Evolutionary conservation across 1,140 invertebrate genomes (phyloP).

Genomic region (Drosophila bocki): DNA sequence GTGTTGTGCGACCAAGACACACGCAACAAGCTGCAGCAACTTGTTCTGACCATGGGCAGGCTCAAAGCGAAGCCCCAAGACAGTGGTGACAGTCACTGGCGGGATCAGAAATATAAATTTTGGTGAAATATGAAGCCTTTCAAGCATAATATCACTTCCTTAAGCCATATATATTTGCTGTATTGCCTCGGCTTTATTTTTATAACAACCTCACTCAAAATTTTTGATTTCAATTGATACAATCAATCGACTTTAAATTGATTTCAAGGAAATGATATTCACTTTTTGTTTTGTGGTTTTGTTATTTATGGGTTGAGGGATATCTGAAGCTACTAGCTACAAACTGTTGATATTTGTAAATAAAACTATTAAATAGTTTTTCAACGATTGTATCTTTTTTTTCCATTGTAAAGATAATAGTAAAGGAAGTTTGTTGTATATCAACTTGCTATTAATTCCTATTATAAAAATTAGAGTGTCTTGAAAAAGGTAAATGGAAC

Average conservation of each 20-base stretch:
- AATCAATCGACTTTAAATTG: constrained; percentile 2
- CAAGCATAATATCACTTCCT: background rate
- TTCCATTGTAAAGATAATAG: too few species aligned
- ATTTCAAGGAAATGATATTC: background rate
- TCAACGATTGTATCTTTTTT: too few species aligned
- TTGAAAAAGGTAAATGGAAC: background rate
- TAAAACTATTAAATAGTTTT: background rate
- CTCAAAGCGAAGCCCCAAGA: constrained; percentile 71
- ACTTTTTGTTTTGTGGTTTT: constrained; percentile 8
- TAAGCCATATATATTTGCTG: background rate
- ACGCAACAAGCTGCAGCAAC: constrained; percentile 54
- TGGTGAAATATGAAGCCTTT: constrained; percentile 1
- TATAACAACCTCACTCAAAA: constrained; percentile 1
- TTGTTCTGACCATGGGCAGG: constrained; percentile 55
- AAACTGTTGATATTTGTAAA: background rate
- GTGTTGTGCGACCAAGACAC: constrained; percentile 61
- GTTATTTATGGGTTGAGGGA: background rate
- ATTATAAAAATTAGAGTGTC: background rate
- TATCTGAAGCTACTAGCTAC: background rate
- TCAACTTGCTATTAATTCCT: background rate
- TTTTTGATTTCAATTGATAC: constrained; percentile 6
- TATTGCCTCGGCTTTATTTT: background rate
- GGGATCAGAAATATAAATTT: background rate
- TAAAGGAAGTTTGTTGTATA: too few species aligned
- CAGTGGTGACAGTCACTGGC: constrained; percentile 28